Evolutionary conservation across 2,113 vertebrate species (phyloP).

Genomic region (Phylloscopus trochiloides): DNA sequence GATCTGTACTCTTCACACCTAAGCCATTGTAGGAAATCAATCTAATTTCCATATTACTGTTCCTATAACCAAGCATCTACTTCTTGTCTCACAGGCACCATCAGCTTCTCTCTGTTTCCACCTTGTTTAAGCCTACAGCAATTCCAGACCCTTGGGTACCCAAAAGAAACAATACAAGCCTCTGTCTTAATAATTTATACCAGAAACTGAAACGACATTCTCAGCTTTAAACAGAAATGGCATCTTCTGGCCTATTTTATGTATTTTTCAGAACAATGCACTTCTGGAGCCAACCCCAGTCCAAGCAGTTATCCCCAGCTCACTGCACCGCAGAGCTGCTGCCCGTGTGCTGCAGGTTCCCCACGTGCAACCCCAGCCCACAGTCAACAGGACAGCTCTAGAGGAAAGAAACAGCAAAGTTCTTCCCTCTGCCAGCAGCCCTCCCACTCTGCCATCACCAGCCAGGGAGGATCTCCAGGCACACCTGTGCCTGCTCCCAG

Average conservation of each 20-base stretch:
- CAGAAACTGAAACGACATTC: background rate
- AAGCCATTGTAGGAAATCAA: background rate
- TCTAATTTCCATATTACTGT: background rate
- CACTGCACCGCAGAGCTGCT: rapidly evolving
- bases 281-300: background rate
- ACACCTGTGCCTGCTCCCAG: background rate
- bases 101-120: background rate
- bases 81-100: background rate
- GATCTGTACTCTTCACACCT: background rate
- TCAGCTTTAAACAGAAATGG: background rate
- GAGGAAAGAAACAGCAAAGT: background rate
- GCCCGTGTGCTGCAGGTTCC: background rate
- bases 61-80: background rate
- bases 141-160: background rate
- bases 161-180: background rate
- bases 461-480: background rate
- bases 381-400: background rate
- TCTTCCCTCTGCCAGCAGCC: background rate
- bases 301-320: background rate
- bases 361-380: background rate
- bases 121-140: background rate
- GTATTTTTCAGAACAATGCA: background rate
- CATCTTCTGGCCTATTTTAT: background rate
- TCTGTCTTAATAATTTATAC: conserved; percentile 16
- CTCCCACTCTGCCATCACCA: background rate